Conservation (phyloP, 2,113 vertebrate genomes). For the Pachycephala philippinensis region DNA sequence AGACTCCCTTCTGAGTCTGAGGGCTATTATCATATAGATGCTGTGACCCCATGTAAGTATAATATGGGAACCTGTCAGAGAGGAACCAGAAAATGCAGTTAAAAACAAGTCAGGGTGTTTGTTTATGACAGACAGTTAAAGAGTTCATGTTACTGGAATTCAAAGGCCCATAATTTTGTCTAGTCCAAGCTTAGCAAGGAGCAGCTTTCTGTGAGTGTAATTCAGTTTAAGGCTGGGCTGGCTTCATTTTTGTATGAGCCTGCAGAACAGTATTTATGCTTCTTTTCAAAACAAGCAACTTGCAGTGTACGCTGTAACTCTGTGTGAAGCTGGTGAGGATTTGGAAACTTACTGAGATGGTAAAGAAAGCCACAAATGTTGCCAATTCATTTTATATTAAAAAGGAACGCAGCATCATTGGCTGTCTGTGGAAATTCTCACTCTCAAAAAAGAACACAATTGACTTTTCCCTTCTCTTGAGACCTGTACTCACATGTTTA, state of each 20-base stretch:
- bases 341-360: not conserved
- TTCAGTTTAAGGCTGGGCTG: not conserved
- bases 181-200: not conserved
- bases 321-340: not conserved
- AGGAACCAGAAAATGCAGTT: slow-evolving; percentile 10
- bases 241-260: not conserved
- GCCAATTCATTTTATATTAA: not conserved
- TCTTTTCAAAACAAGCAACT: not conserved
- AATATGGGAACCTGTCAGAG: not conserved
- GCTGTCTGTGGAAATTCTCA: not conserved
- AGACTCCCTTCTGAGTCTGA: not conserved
- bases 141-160: slow-evolving; percentile 10
- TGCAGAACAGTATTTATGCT: not conserved
- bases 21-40: not conserved
- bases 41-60: not conserved
- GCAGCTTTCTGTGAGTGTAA: not conserved
- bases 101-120: slow-evolving; percentile 5
- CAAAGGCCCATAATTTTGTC: not conserved
- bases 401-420: not conserved
- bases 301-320: not conserved
- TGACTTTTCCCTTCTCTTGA: not conserved
- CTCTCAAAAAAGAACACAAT: not conserved
- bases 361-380: not conserved
- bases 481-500: not conserved
- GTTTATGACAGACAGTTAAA: not conserved